A percentile compares a stretch with the other conserved stretches of the same genome.
These are phyloP conservation scores for Hylyphantes graminicola DNA, from an alignment of 1,140 invertebrate species.

Conservation along the genomic window DNA sequence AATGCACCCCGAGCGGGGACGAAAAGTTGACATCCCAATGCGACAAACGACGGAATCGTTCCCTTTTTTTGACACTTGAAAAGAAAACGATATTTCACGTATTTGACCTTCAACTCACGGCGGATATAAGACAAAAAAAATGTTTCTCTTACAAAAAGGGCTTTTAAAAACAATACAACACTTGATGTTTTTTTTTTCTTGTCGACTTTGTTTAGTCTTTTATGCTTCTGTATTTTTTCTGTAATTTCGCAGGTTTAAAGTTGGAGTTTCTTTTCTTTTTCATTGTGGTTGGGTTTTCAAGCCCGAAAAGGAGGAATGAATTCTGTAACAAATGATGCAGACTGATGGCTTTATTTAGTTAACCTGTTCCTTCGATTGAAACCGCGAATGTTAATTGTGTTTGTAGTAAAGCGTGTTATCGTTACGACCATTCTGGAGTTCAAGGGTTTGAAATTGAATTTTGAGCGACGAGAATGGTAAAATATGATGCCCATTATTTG, in stretches of 20 bases:
- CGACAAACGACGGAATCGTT: constrained; percentile 18
- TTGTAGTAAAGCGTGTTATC: no score
- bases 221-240: no score
- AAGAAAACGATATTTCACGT: constrained; percentile 52
- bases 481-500: no score
- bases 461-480: no score
- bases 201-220: neutral
- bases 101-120: constrained; percentile 42
- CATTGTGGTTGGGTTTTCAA: neutral
- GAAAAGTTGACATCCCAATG: constrained; percentile 28
- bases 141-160: constrained; percentile 16
- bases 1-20: constrained; percentile 26
- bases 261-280: constrained; percentile 6
- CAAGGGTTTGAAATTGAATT: no score
- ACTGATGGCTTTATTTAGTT: no score
- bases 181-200: constrained; percentile 13
- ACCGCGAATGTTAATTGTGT: no score
- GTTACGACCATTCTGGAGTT: no score
- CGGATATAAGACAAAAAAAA: constrained; percentile 17
- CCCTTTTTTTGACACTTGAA: constrained; percentile 31
- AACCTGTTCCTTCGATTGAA: no score
- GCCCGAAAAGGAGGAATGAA: no score
- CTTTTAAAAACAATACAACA: constrained; percentile 40
- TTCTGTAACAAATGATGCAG: no score
- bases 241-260: no score